phyloP scores from a whole-genome alignment of 1,140 invertebrate species.

The Homalodisca vitripennis region DNA sequence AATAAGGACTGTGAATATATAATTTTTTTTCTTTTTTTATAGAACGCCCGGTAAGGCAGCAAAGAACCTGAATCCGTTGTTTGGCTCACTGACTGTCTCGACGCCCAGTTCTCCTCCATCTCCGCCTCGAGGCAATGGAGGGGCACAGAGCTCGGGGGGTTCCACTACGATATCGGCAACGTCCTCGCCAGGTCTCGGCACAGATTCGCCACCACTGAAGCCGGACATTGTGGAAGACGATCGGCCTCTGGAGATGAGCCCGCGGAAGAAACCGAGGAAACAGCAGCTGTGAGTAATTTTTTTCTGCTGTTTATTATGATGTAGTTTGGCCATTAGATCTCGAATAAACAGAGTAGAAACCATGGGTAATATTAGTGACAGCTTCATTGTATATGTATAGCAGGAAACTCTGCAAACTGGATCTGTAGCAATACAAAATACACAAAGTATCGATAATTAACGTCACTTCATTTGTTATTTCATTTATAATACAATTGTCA shows the following conservation, averaged over 20 bases:
- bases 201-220: slow-evolving; percentile 44
- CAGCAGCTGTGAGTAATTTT: slow-evolving; percentile 56
- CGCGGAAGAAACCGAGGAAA: slow-evolving; percentile 56
- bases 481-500: too few species aligned
- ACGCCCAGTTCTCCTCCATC: slow-evolving; percentile 46
- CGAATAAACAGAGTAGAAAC: too few species aligned
- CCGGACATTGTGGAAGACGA: slow-evolving; percentile 40
- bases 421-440: too few species aligned
- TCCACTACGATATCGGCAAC: slow-evolving; percentile 76
- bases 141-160: slow-evolving; percentile 54
- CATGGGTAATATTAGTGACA: too few species aligned
- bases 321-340: too few species aligned
- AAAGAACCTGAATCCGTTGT: slow-evolving; percentile 59
- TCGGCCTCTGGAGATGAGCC: slow-evolving; percentile 52
- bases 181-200: slow-evolving; percentile 69
- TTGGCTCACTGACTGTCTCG: slow-evolving; percentile 50
- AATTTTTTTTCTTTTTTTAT: slow-evolving; percentile 27
- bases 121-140: slow-evolving; percentile 42
- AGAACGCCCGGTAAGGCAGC: slow-evolving; percentile 56
- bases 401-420: too few species aligned
- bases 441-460: too few species aligned
- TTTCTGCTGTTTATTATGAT: too few species aligned
- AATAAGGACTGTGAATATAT: too few species aligned
- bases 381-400: too few species aligned
- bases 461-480: too few species aligned